Evolutionary conservation across 2,113 vertebrate species (phyloP).

Genomic region (Apteryx owenii): DNA sequence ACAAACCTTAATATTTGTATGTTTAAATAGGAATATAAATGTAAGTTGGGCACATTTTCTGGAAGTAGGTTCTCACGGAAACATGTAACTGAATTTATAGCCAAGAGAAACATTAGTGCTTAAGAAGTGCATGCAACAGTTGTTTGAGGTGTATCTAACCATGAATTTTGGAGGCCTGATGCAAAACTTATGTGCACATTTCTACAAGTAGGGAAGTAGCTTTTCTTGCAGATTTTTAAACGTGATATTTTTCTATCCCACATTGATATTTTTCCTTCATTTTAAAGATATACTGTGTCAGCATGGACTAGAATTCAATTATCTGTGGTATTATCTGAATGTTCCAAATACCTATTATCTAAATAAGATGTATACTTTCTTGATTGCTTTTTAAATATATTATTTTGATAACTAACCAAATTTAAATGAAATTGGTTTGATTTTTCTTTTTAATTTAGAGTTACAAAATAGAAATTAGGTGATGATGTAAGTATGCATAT

Average conservation of each 20-base stretch:
- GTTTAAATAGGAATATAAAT: background rate
- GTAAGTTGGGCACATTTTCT: background rate
- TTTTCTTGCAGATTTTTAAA: background rate
- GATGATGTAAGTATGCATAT: rapidly evolving
- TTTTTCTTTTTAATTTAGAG: background rate
- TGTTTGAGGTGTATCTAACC: background rate
- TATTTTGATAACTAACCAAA: background rate
- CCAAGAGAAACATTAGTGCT: background rate
- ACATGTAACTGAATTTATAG: background rate
- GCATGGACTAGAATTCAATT: background rate
- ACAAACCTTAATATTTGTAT: background rate
- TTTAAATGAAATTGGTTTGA: background rate
- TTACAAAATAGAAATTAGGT: background rate
- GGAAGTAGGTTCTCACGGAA: background rate
- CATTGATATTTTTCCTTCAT: background rate
- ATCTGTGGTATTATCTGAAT: background rate
- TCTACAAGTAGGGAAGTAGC: background rate
- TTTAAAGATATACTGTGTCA: background rate
- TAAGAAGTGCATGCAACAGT: background rate
- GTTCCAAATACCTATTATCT: background rate
- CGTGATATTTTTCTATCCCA: rapidly evolving
- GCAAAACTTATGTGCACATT: background rate
- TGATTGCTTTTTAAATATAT: background rate
- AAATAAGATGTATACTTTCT: background rate
- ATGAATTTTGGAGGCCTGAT: background rate